A percentile compares a stretch with the other conserved stretches of the same genome.
Conservation (phyloP, 2,888 invertebrate species). For the Pycnomerus fuliginosus region DNA sequence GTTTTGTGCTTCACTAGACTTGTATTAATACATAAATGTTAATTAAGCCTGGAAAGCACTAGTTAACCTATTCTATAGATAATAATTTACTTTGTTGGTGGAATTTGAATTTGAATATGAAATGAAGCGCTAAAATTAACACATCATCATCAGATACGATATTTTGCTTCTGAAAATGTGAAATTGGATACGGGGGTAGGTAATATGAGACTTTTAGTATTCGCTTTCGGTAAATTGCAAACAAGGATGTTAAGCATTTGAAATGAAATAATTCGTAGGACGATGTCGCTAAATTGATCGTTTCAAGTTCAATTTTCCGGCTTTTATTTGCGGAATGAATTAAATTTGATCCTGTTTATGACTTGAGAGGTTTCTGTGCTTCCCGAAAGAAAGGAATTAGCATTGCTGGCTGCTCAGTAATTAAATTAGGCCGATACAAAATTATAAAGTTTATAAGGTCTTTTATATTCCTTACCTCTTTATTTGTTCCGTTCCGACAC, state of each 20-base stretch:
- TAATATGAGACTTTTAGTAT: too few species aligned
- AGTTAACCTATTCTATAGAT: conserved; percentile 18
- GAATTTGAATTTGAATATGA: conserved; percentile 12
- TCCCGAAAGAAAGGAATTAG: conserved; percentile 22
- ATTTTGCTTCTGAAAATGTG: too few species aligned
- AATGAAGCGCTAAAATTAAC: too few species aligned
- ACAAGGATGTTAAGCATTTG: too few species aligned
- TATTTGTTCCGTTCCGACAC: conserved; percentile 17
- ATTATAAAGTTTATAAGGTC: conserved; percentile 26
- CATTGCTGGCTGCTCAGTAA: conserved; percentile 20
- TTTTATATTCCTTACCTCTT: conserved; percentile 21
- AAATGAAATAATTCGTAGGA: conserved; percentile 13
- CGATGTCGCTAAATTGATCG: conserved; percentile 12
- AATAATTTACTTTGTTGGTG: conserved; percentile 15
- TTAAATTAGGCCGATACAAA: conserved; percentile 26
- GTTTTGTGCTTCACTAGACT: too few species aligned
- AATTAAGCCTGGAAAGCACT: conserved; percentile 36
- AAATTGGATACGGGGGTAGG: too few species aligned
- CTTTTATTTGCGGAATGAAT: conserved; percentile 23
- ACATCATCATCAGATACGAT: too few species aligned
- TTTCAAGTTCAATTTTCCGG: conserved; percentile 18
- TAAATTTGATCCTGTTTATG: conserved; percentile 25
- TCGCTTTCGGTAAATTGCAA: too few species aligned
- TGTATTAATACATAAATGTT: conserved; percentile 37
- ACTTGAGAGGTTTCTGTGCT: conserved; percentile 20